phyloP scores from a whole-genome alignment of 92 coral and sea anemone genomes.

The Isaurus tuberculatus region DNA sequence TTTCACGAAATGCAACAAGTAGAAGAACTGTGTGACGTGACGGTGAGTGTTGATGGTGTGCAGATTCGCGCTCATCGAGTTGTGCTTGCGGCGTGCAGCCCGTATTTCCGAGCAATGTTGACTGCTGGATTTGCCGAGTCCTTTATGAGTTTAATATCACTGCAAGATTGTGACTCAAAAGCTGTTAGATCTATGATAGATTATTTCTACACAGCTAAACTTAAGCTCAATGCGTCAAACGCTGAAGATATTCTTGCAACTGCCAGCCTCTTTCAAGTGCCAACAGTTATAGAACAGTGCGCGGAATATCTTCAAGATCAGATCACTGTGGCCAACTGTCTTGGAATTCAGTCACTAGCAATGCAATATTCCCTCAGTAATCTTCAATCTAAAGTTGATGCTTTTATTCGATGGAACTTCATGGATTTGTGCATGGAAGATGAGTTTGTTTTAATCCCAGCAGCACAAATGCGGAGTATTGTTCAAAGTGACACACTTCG shows the following conservation, averaged over 20 bases:
- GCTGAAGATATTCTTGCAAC: constrained; percentile 74
- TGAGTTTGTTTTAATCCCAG: constrained; percentile 76
- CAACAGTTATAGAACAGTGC: constrained; percentile 78
- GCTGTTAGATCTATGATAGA: constrained; percentile 80
- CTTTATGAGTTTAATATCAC: constrained; percentile 68
- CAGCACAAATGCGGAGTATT: constrained; percentile 56
- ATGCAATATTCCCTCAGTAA: constrained; percentile 69
- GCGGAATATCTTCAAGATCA: constrained; percentile 73
- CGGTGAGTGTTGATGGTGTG: constrained; percentile 73
- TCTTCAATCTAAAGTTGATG: constrained; percentile 71
- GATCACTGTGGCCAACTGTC: constrained; percentile 76
- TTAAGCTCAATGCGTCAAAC: constrained; percentile 68
- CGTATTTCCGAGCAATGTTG: constrained; percentile 93
- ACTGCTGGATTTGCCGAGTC: constrained; percentile 84
- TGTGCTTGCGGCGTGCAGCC: constrained; percentile 88
- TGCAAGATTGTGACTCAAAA: constrained; percentile 81
- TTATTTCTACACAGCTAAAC: constrained; percentile 79
- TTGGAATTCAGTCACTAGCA: constrained; percentile 87
- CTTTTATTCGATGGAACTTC: constrained; percentile 89
- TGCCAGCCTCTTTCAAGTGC: constrained; percentile 77
- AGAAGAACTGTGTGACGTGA: constrained; percentile 86
- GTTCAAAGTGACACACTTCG: constrained; percentile 75
- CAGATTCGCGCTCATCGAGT: constrained; percentile 87
- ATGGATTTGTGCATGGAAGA: constrained; percentile 73
- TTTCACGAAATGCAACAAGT: constrained; percentile 80